These are phyloP conservation scores for Sebastes steindachneri DNA, from an alignment of 2,797 vertebrate species.

Conservation along the genomic window DNA sequence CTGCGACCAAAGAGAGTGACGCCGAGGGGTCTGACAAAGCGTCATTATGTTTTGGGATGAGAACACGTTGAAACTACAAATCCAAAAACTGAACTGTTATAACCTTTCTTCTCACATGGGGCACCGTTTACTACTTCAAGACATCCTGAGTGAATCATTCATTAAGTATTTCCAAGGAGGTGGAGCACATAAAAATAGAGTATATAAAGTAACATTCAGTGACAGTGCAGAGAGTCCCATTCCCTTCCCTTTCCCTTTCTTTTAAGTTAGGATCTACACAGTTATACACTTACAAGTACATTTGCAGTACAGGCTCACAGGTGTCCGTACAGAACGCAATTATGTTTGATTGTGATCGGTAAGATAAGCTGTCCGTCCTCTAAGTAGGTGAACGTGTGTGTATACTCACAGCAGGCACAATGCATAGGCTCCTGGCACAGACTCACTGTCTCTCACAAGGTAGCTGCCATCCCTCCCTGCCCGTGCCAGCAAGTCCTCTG, in stretches of 20 bases:
- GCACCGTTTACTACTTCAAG: neutral
- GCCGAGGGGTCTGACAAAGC: neutral
- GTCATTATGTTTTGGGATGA: neutral
- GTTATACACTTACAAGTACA: neutral
- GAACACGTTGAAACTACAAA: neutral
- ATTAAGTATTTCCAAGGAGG: slow-evolving; percentile 19
- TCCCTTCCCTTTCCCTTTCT: neutral
- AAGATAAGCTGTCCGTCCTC: neutral
- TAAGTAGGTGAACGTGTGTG: neutral
- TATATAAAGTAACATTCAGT: neutral
- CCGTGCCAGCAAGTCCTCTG: slow-evolving; percentile 88
- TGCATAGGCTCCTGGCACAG: slow-evolving; percentile 89
- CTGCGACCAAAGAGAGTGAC: no score
- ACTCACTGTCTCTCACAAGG: slow-evolving; percentile 92
- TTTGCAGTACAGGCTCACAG: neutral
- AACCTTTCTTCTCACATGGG: neutral
- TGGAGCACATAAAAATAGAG: neutral
- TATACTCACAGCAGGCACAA: slow-evolving; percentile 90
- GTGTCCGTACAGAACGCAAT: neutral
- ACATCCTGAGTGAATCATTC: slow-evolving; percentile 7
- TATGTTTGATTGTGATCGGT: neutral
- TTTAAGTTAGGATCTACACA: neutral
- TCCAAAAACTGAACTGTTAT: no score
- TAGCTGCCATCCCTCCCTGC: slow-evolving; percentile 90
- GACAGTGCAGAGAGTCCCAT: neutral